These are phyloP conservation scores for Aleadryas rufinucha DNA, from an alignment of 2,113 vertebrate genomes.

Conservation along the genomic window DNA sequence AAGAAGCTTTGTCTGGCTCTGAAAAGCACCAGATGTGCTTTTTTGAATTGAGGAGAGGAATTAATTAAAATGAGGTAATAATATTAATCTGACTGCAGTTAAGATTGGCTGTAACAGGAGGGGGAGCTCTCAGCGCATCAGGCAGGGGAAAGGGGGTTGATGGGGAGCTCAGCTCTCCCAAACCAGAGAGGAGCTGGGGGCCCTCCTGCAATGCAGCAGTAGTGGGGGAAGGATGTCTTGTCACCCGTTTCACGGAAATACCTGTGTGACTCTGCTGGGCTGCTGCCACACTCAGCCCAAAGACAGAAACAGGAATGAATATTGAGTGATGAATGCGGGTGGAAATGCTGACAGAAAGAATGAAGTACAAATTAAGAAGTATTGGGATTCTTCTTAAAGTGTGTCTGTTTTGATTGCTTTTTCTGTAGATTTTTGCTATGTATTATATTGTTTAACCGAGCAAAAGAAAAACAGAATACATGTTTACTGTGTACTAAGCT, in stretches of 20 bases:
- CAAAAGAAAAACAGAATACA: constrained; percentile 76
- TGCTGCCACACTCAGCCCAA: constrained; percentile 15
- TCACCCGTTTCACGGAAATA: neutral
- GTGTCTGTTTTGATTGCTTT: constrained; percentile 72
- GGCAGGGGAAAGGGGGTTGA: neutral
- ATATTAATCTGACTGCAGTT: constrained; percentile 46
- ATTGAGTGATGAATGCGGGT: constrained; percentile 61
- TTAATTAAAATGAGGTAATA: constrained; percentile 62
- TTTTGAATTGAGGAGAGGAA: constrained; percentile 50
- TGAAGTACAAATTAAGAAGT: constrained; percentile 45
- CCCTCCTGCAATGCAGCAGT: neutral
- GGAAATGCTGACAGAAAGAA: constrained; percentile 34
- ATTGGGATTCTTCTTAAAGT: constrained; percentile 58
- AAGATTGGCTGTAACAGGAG: constrained; percentile 54
- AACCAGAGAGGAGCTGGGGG: neutral
- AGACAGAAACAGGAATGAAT: constrained; percentile 62
- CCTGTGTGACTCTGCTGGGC: constrained; percentile 19
- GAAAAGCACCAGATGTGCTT: constrained; percentile 64
- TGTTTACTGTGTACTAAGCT: constrained; percentile 73
- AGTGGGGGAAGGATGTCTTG: neutral
- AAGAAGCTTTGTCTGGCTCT: constrained; percentile 56
- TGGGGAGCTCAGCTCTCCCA: constrained; percentile 43
- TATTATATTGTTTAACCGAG: constrained; percentile 76
- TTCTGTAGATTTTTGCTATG: constrained; percentile 68
- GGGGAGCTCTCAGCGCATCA: constrained; percentile 65